These are phyloP conservation scores for Catamblyrhynchus diadema DNA, from an alignment of 2,797 vertebrate genomes.

Conservation along the genomic window DNA sequence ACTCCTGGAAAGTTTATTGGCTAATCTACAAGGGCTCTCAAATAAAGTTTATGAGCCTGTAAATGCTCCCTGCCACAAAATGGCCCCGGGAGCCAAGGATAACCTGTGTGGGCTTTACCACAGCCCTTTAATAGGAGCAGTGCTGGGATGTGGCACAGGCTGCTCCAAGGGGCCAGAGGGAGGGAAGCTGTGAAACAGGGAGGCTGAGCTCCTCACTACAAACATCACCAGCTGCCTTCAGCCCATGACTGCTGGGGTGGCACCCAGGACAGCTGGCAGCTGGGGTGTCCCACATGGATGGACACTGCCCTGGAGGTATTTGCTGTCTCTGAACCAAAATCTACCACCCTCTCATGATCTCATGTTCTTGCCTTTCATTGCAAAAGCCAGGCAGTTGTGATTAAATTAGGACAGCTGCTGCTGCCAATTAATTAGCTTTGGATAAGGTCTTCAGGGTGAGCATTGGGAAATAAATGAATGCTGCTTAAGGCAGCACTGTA, in stretches of 20 bases:
- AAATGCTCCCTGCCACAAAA: neutral
- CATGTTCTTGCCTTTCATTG: neutral
- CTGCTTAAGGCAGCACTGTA: neutral
- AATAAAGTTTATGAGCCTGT: neutral
- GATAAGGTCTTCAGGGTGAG: neutral
- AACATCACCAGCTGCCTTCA: neutral
- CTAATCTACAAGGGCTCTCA: neutral
- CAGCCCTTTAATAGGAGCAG: neutral
- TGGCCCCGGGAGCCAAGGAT: neutral
- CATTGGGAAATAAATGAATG: neutral
- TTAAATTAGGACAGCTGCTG: neutral
- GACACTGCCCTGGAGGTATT: accelerated
- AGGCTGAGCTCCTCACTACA: neutral
- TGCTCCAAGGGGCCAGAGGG: neutral
- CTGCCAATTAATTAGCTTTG: neutral
- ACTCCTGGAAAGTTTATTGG: neutral
- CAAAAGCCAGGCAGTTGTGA: neutral
- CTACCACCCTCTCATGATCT: neutral
- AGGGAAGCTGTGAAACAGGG: accelerated
- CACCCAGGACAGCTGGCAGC: neutral
- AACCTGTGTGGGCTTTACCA: accelerated
- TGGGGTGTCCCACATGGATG: neutral
- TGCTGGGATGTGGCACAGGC: neutral
- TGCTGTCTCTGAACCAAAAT: neutral
- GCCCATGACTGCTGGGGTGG: accelerated